Conservation (phyloP, 1,140 invertebrate genomes). For the Leptoteleia sp. region DNA sequence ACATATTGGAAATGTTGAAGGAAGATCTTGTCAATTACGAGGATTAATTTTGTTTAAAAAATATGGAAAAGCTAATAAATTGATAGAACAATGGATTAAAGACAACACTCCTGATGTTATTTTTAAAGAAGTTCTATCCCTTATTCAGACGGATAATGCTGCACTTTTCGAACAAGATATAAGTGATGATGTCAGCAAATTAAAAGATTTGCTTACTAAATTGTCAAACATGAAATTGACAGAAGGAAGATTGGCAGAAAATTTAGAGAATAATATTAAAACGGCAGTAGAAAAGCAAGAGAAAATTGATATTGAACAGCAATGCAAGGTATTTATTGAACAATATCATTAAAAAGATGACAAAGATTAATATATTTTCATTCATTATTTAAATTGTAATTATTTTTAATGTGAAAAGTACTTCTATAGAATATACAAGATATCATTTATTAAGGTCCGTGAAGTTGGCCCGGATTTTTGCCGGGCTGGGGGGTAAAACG, state of each 20-base stretch:
- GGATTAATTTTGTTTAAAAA: conserved; percentile 87
- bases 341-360: too few species aligned
- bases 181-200: conserved; percentile 66
- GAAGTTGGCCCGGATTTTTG: too few species aligned
- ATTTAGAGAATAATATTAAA: conserved; percentile 81
- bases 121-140: conserved; percentile 77
- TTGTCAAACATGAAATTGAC: conserved; percentile 73
- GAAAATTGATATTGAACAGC: conserved; percentile 82
- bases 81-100: conserved; percentile 75
- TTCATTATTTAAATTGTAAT: too few species aligned
- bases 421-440: too few species aligned
- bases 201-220: conserved; percentile 66
- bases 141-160: conserved; percentile 73
- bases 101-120: conserved; percentile 71
- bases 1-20: conserved; percentile 81
- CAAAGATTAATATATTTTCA: too few species aligned
- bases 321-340: conserved; percentile 80
- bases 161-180: conserved; percentile 73
- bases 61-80: conserved; percentile 82
- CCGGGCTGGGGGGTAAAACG: too few species aligned
- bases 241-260: conserved; percentile 74
- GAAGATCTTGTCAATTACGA: conserved; percentile 85
- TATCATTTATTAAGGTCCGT: too few species aligned
- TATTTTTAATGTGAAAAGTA: too few species aligned
- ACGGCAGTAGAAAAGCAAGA: conserved; percentile 80